Evolutionary conservation across 2,113 vertebrate genomes (phyloP).

Genomic region (Anolis carolinensis): DNA sequence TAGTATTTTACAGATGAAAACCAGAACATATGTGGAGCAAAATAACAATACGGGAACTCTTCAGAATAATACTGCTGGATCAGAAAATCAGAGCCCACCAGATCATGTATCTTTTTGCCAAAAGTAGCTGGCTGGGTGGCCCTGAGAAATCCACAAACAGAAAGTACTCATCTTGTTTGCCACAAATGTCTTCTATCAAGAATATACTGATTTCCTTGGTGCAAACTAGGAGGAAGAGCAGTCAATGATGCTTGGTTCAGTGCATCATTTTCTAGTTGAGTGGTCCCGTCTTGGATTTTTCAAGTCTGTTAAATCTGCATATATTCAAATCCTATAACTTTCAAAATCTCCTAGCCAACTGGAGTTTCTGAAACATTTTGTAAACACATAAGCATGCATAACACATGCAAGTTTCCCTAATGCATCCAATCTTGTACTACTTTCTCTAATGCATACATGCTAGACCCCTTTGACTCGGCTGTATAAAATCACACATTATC

Average conservation of each 20-base stretch:
- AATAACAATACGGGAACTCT: not conserved
- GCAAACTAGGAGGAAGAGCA: not conserved
- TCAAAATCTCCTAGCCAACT: too few species aligned
- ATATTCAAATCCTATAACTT: too few species aligned
- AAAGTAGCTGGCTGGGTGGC: not conserved
- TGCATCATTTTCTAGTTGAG: not conserved
- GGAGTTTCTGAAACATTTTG: too few species aligned
- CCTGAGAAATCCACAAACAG: not conserved
- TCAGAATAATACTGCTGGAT: not conserved
- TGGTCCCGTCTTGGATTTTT: not conserved
- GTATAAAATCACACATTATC: too few species aligned
- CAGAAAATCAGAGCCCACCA: not conserved
- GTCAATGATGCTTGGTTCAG: not conserved
- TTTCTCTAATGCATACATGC: too few species aligned
- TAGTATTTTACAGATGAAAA: too few species aligned
- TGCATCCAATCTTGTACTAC: too few species aligned
- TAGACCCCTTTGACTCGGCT: too few species aligned
- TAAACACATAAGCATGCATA: too few species aligned
- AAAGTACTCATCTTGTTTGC: not conserved
- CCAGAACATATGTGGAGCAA: too few species aligned
- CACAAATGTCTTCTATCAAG: not conserved
- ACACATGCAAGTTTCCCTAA: too few species aligned
- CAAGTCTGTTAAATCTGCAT: too few species aligned
- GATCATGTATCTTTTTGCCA: not conserved
- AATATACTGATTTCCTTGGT: not conserved